Evolutionary conservation across 35 echinoderm and acorn worm genomes (phyloP), one percentile per base, ranked within the genome.

Genomic region (Ptychodera flava): DNA sequence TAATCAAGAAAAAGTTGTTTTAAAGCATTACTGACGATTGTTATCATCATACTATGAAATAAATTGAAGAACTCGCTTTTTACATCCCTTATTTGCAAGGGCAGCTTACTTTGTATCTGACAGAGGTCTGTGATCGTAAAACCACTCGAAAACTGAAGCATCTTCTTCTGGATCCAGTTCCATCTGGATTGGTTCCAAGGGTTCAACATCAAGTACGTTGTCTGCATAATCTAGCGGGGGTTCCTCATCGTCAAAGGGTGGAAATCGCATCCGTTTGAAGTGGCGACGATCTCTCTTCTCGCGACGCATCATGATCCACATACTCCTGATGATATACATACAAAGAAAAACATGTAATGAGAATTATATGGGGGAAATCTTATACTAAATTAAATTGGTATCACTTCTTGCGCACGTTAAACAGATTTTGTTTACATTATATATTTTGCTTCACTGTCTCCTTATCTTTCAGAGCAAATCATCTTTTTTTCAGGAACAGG

Each of bases 291-390:
- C 96, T 76, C 96, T 92, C 90, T 99, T 99, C 83, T 99, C 96
- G 28, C 96, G 85, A 76, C 93, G 85, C 96, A 99, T 99, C 93
- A 99, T 94, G 76, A 99, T 99, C 96, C 96, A 99, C 96, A 99
- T 94, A 34, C 90, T 77, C 35, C 96, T 99, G 28, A 36, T 32
- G 31, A 30, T 0, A 14, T 32, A 38, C 32, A 89, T 82, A 0
- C 28, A 78, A 82, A 1, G 31, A 81, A 16, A 87, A 78, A 27
- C 6, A 78, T 87, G 35, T 34, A 81, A 81, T 31, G 35, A 79
- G 28, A 30, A 77, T n/a, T 77, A n/a, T n/a, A 15, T 15, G 75
- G n/a, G 15, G 15, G n/a, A 15, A 77, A 77, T 15, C n/a, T 15
- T 77, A n/a, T 77, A 15, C n/a, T n/a, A 77, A 77, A 77, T 77